Conservation (phyloP, 2,888 invertebrate species). For the Chesias legatella region DNA sequence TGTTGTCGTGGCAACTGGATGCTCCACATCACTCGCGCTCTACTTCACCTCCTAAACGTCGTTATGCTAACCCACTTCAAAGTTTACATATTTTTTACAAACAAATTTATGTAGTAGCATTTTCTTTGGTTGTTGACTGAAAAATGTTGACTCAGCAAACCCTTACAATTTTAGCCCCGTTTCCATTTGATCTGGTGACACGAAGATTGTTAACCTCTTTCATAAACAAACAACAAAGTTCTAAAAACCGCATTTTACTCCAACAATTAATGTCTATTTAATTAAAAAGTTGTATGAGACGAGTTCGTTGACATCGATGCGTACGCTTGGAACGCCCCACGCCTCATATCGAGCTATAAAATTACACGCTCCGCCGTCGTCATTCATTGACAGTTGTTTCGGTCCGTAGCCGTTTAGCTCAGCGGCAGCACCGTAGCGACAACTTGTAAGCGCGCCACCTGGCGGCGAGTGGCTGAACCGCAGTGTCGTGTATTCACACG, state of each 20-base stretch:
- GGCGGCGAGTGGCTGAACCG: conserved; percentile 64
- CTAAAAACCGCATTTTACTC: conserved; percentile 24
- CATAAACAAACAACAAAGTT: conserved; percentile 25
- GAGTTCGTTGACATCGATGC: conserved; percentile 66
- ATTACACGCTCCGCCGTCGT: conserved; percentile 49
- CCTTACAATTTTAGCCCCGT: conserved; percentile 7
- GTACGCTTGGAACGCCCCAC: conserved; percentile 56
- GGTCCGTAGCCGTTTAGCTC: conserved; percentile 36
- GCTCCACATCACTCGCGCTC: conserved; percentile 18
- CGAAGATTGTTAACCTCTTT: conserved; percentile 22
- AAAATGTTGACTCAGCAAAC: conserved; percentile 1
- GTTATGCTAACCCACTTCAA: conserved; percentile 10
- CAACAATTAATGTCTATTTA: conserved; percentile 18
- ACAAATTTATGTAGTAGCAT: neutral
- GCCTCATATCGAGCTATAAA: conserved; percentile 55
- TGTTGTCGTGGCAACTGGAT: conserved; percentile 35
- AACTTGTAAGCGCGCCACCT: conserved; percentile 53
- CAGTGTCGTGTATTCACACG: conserved; percentile 32
- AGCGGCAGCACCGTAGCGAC: conserved; percentile 46
- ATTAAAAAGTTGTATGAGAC: conserved; percentile 35
- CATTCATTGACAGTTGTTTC: conserved; percentile 62
- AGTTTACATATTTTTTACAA: neutral
- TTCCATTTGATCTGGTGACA: conserved; percentile 8
- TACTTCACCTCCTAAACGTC: conserved; percentile 10
- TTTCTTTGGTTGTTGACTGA: neutral